Evolutionary conservation across 2,888 invertebrate genomes (phyloP).

Genomic region (Zaprionus obscuricornis): DNA sequence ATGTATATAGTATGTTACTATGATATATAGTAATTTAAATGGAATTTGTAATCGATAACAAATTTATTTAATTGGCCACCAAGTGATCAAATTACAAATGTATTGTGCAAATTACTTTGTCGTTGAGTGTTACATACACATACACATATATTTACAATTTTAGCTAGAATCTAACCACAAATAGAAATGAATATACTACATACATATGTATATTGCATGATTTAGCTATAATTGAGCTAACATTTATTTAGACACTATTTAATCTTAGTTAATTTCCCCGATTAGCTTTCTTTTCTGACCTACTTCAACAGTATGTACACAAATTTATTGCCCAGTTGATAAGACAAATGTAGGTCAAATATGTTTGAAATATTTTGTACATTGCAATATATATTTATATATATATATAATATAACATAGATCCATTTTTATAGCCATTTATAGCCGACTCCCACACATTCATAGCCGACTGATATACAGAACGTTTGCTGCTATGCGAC

Average conservation of each 20-base stretch:
- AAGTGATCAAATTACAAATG: slow-evolving; percentile 38
- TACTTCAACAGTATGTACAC: slow-evolving; percentile 1
- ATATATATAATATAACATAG: too few species aligned
- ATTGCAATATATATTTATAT: too few species aligned
- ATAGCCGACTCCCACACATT: slow-evolving; percentile 24
- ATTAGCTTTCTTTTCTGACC: background rate
- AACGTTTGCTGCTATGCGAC: too few species aligned
- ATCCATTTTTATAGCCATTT: background rate
- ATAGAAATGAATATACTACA: too few species aligned
- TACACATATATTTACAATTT: too few species aligned
- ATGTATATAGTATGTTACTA: slow-evolving; percentile 6
- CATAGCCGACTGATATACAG: too few species aligned
- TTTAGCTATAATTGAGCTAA: too few species aligned
- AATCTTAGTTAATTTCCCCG: too few species aligned
- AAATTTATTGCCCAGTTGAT: slow-evolving; percentile 11
- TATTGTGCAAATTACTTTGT: slow-evolving; percentile 6
- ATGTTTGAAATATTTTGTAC: background rate
- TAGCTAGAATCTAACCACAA: slow-evolving; percentile 2
- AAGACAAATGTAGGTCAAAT: slow-evolving; percentile 37
- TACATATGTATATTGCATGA: too few species aligned
- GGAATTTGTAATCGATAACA: slow-evolving; percentile 38
- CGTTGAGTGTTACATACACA: too few species aligned
- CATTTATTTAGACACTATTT: too few species aligned
- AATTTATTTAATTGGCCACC: slow-evolving; percentile 35
- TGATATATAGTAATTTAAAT: slow-evolving; percentile 19